Base-by-base conservation (phyloP, 2,888 invertebrate species). In the Eilema caniola region DNA sequence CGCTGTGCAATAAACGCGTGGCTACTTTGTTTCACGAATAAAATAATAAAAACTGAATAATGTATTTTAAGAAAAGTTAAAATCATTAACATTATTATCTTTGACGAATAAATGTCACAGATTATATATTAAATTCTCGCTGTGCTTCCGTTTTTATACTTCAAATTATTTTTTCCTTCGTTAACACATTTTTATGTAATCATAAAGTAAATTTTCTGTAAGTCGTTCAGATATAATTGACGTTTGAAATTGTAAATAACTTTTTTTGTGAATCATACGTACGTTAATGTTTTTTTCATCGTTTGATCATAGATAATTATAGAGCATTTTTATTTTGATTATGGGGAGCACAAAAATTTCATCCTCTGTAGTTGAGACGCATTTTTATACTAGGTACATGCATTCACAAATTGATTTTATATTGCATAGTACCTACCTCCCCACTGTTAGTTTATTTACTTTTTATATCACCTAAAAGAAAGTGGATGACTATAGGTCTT, bases 231-330 rank as follows among this genome's bases (percentile, higher is more conserved):
- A 28, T 41, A 37, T 69, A 64, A 63, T 69, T 68, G 16, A 64
- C 41, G n/a, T 57, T 23, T 59, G 31, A 41, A 60, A 56, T 62
- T 25, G 31, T 59, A 23, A 33, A 56, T 56, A 23, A 53, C 53
- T 57, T 33, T 33, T 66, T 33, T 64, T 63, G 24, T 57, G 28
- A 66, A 66, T 57, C 57, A 24, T 37, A 25, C 57, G 31, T 56
- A 25, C n/a, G 33, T 59, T 28, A 23, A 62, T 11, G n/a, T 33
- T 62, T 56, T 53, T 31, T 65, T 56, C n/a, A 23, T 14, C 69
- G 71, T 73, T 76, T 64, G 72, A 65, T 53, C 68, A 53, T 66
- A 37, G 64, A 31, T 23, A 64, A 16, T 53, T 28, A 41, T 53
- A 53, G n/a, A 65, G 14, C 33, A 60, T 33, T 61, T 62, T 53